These are phyloP conservation scores for Muntiacus reevesi DNA, from an alignment of 2,113 vertebrate species.

Conservation along the genomic window DNA sequence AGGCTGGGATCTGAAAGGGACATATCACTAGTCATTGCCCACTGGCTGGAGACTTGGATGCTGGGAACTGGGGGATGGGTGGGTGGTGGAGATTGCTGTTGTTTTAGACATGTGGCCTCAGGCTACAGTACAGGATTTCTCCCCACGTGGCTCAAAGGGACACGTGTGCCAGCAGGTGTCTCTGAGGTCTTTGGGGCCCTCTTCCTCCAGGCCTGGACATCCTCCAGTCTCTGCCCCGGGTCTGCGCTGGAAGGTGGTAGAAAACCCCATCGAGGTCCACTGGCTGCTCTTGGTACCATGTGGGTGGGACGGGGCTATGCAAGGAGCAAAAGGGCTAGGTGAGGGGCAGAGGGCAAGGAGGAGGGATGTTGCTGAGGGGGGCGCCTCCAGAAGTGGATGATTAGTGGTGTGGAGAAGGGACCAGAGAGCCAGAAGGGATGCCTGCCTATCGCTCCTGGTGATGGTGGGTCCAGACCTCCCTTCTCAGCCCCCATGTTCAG, in stretches of 20 bases:
- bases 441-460: too few species aligned
- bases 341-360: not conserved
- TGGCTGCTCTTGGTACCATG: not conserved
- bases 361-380: not conserved
- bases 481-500: not conserved
- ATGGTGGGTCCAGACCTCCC: not conserved
- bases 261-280: not conserved
- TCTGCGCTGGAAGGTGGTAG: not conserved
- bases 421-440: fast-evolving
- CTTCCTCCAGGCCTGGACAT: not conserved
- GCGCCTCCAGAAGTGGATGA: not conserved
- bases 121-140: not conserved
- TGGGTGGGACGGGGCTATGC: not conserved
- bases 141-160: not conserved
- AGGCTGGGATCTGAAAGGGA: not conserved
- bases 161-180: not conserved
- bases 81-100: not conserved
- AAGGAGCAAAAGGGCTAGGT: not conserved
- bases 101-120: not conserved
- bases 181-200: not conserved
- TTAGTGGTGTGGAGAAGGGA: not conserved
- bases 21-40: not conserved
- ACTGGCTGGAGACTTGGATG: fast-evolving
- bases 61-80: not conserved
- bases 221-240: not conserved